Evolutionary conservation across 2,888 invertebrate species (phyloP), one percentile per base, ranked within the genome.

Genomic region (Tanytarsus gracilentus): DNA sequence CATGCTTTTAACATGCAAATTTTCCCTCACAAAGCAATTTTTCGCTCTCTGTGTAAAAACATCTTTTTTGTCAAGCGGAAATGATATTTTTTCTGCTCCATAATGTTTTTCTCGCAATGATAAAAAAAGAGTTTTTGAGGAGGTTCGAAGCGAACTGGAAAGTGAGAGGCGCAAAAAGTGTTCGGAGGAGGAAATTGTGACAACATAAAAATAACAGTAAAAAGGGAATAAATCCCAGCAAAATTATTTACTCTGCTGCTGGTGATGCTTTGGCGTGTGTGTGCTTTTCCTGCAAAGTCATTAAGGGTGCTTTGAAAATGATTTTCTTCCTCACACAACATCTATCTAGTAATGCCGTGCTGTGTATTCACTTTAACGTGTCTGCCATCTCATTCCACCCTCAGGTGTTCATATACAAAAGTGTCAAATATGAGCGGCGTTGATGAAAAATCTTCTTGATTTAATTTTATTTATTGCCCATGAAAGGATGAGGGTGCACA

Each of bases 141-240:
- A 16, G 21, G 21, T n/a, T 18, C 21, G 40, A 40, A 40, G 18
- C 44, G 23, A 44, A 23, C 18, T 21, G 23, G 44, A 23, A 18
- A 11, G 44, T 14, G n/a, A 16, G n/a, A 18, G 21, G 23, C 44
- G 23, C 18, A 7, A 33, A 11, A 33, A 33, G 11, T 11, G n/a
- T 5, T 9, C 3, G 33, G n/a, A 44, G 11, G 44, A 44, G 44
- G 44, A 44, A 44, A 44, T 44, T 9, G 44, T 44, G 44, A 44
- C 44, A 44, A 44, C 44, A 44, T 44, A 44, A 44, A 44, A 44
- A 44, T 44, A 44, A 44, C 44, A 44, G 44, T 44, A 44, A 44
- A 44, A 44, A 44, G 18, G 21, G 23, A 44, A 44, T 44, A 44
- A 44, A 44, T 44, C 44, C 23, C 44, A 44, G 44, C 9, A 44